A percentile compares a stretch with the other conserved stretches of the same genome.
phyloP scores from a whole-genome alignment of 2,888 invertebrate genomes.

The Agrotis segetum region DNA sequence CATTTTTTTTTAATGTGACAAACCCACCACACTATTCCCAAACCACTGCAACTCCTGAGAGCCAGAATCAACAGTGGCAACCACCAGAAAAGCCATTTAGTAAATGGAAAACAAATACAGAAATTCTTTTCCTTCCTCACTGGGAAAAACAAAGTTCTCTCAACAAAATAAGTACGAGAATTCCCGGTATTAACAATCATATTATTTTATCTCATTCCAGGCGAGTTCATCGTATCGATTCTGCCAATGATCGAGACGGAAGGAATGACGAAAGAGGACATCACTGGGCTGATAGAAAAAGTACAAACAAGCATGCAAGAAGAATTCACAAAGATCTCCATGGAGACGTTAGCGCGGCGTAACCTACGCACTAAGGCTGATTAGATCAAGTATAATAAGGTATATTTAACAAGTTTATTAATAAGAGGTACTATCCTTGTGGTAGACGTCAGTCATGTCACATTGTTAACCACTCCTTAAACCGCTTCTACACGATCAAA shows the following conservation, averaged over 20 bases:
- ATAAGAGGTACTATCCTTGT: constrained; percentile 20
- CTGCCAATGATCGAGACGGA: constrained; percentile 94
- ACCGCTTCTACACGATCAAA: too few species aligned
- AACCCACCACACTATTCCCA: too few species aligned
- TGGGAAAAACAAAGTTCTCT: neutral
- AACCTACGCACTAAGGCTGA: constrained; percentile 67
- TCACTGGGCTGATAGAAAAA: constrained; percentile 92
- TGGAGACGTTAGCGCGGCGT: constrained; percentile 77
- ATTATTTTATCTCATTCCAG: constrained; percentile 76
- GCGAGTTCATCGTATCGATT: constrained; percentile 93
- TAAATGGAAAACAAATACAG: neutral
- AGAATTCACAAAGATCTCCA: constrained; percentile 86
- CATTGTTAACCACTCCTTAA: neutral
- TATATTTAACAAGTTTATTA: constrained; percentile 8
- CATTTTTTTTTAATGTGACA: too few species aligned
- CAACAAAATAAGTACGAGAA: neutral
- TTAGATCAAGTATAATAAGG: constrained; percentile 62
- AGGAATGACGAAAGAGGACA: constrained; percentile 91
- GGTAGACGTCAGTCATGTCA: constrained; percentile 21
- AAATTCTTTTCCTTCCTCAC: neutral
- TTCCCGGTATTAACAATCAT: neutral
- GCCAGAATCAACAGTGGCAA: too few species aligned
- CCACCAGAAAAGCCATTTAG: neutral
- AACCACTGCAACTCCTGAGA: too few species aligned
- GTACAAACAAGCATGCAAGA: constrained; percentile 93